Conservation (phyloP, 2,888 invertebrate species). For the Pherbina coryleti region DNA sequence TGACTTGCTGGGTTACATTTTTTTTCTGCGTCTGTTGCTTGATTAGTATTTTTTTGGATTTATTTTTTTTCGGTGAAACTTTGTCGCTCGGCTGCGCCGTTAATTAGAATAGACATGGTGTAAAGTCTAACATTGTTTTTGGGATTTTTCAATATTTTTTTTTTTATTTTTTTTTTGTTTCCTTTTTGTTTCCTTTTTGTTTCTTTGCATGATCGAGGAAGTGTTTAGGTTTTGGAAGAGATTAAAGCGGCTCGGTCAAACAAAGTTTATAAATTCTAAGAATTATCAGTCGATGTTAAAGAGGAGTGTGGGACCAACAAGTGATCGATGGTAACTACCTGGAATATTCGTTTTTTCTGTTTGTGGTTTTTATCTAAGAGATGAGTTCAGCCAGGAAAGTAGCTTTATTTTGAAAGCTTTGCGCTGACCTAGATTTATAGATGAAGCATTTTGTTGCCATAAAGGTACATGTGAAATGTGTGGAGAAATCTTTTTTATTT, state of each 20-base stretch:
- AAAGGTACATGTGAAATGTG: no score
- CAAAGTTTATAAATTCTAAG: neutral
- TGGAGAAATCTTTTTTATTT: no score
- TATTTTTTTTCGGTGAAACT: constrained; percentile 51
- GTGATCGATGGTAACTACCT: constrained; percentile 11
- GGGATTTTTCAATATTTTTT: no score
- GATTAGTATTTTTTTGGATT: constrained; percentile 46
- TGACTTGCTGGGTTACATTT: constrained; percentile 8
- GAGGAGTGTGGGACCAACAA: neutral
- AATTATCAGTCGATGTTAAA: neutral
- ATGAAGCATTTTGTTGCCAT: no score
- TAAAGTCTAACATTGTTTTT: constrained; percentile 50
- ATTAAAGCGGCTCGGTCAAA: neutral
- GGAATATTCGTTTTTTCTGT: neutral
- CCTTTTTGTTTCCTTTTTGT: no score
- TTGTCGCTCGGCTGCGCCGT: constrained; percentile 47
- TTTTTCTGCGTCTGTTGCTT: constrained; percentile 34
- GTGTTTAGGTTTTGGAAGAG: constrained; percentile 48
- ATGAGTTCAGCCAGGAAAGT: no score
- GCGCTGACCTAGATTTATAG: no score
- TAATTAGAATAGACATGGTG: constrained; percentile 64
- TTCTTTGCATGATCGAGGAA: constrained; percentile 50
- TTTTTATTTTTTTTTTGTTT: no score
- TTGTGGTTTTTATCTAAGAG: no score
- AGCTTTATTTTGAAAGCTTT: no score